Base-by-base conservation (phyloP, 37 sponge, comb jelly and placozoan genomes). In the Theonella swinhoei region DNA sequence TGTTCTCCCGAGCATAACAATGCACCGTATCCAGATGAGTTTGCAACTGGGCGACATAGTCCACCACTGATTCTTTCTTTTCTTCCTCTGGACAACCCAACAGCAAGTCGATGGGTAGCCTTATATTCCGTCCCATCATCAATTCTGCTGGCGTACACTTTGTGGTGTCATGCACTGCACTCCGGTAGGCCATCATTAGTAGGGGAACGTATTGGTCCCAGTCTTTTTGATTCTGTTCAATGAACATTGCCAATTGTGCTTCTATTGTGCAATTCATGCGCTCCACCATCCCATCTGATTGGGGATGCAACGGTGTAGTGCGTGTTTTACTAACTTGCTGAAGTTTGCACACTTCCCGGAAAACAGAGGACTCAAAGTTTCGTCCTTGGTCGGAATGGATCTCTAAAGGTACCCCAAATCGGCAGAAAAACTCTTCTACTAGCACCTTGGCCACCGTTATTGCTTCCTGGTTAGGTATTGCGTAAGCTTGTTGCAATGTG, bases 231-330 rank as follows among this genome's bases (percentile, higher is more conserved):
- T 77, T n/a, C 3, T 76, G 47, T 61, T 31, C 32, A 1, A 77
- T 71, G 35, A 70, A 67, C 39, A 23, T 77, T 3, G 86, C 34
- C 33, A 73, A 32, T 64, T 74, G 68, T 34, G 31, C 68, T 39
- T 74, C 67, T 26, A 83, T 35, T 41, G 86, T 85, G 32, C 65
- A 29, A 64, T 85, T 85, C 2, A 85, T 23, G 64, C 86, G 47
- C 54, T 85, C 86, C 0, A 85, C 79, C 70, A 85, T 76, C 4
- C 86, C 70, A 85, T 85, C 86, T 19, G 75, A 85, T 29, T 85
- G 70, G 33, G 86, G 86, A 17, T 66, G 78, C 33, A 73, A 37
- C 2, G 86, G 36, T 37, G 85, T 84, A 5, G 85, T 84, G 2
- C 85, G 42, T 3, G 54, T 76, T 28, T 84, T 84, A 28, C 63